Conservation (phyloP, 1,140 invertebrate species). For the Achatina immaculata region DNA sequence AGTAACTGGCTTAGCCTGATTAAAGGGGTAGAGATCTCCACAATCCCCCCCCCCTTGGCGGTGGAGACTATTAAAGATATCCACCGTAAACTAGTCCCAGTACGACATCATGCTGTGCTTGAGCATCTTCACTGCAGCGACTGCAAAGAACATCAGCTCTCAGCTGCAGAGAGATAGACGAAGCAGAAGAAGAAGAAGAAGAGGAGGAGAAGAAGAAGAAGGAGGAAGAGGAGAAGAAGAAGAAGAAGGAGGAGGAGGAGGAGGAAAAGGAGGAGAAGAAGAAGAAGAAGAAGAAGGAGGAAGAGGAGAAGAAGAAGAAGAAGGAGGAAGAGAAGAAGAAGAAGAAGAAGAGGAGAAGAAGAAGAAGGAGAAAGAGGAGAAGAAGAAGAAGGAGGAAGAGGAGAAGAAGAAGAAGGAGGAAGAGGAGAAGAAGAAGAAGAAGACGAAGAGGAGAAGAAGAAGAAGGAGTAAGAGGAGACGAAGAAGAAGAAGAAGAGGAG, state of each 20-base stretch:
- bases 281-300: neutral
- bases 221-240: too few relatives aligned
- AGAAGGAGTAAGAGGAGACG: neutral
- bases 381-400: slow-evolving; percentile 14
- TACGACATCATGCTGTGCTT: too few relatives aligned
- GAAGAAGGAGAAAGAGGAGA: slow-evolving; percentile 15
- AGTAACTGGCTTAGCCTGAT: too few relatives aligned
- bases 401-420: slow-evolving; percentile 27
- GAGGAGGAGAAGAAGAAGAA: too few relatives aligned
- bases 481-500: slow-evolving; percentile 25
- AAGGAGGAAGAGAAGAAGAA: slow-evolving; percentile 20
- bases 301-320: neutral
- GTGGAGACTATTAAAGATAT: too few relatives aligned
- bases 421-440: neutral
- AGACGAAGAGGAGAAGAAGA: slow-evolving; percentile 15
- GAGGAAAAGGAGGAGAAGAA: neutral
- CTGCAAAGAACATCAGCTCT: too few relatives aligned
- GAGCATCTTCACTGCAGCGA: too few relatives aligned
- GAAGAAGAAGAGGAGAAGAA: slow-evolving; percentile 24
- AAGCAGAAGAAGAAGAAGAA: too few relatives aligned
- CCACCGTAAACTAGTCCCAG: too few relatives aligned
- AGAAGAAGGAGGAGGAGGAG: neutral
- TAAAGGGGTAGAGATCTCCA: too few relatives aligned
- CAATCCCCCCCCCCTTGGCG: too few relatives aligned
- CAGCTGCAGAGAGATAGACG: too few relatives aligned